These are phyloP conservation scores for Timandra comae DNA, from an alignment of 2,888 invertebrate genomes.

Conservation along the genomic window DNA sequence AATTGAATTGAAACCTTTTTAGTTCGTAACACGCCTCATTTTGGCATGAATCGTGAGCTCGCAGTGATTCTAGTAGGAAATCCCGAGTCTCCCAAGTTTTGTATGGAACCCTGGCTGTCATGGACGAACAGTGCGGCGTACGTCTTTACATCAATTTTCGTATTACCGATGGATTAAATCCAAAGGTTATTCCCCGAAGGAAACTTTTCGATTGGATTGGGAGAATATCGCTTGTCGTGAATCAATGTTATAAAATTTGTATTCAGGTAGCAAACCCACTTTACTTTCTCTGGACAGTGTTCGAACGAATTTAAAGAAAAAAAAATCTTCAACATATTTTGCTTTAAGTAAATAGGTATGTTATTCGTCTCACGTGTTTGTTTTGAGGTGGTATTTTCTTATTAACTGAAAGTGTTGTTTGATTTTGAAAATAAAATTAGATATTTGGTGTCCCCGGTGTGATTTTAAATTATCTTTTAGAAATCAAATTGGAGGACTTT, in stretches of 20 bases:
- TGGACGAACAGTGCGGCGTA: constrained; percentile 46
- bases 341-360: constrained; percentile 14
- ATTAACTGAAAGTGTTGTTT: constrained; percentile 12
- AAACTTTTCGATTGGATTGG: constrained; percentile 67
- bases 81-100: constrained; percentile 33
- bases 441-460: too few species aligned
- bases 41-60: constrained; percentile 38
- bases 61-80: constrained; percentile 53
- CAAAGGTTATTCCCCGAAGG: constrained; percentile 59
- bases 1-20: constrained; percentile 66
- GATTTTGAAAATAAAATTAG: constrained; percentile 4
- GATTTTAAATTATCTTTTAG: too few species aligned
- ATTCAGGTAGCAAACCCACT: constrained; percentile 56
- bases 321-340: constrained; percentile 14
- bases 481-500: too few species aligned
- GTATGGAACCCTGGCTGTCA: constrained; percentile 51
- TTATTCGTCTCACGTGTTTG: constrained; percentile 20
- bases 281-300: constrained; percentile 52
- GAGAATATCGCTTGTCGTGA: constrained; percentile 52
- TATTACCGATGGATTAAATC: constrained; percentile 75
- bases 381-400: constrained; percentile 18
- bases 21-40: constrained; percentile 53
- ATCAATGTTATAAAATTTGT: constrained; percentile 71
- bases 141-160: constrained; percentile 74
- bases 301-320: constrained; percentile 56